phyloP scores from a whole-genome alignment of 2,113 vertebrate species.

The Phasianus colchicus region DNA sequence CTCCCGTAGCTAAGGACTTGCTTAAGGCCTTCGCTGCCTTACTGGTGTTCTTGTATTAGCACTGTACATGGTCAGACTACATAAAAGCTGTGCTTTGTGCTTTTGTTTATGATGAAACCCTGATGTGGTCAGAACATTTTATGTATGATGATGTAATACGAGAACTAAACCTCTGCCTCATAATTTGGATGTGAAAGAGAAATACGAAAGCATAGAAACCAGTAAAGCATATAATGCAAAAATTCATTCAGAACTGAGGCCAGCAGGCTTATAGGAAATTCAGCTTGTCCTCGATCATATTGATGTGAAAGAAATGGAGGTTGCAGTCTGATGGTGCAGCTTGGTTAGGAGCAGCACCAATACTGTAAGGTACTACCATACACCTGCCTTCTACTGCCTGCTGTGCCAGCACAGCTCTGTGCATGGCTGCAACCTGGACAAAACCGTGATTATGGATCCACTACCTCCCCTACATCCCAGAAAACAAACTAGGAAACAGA shows the following conservation, averaged over 20 bases:
- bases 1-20: not conserved
- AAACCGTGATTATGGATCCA: not conserved
- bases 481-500: not conserved
- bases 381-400: not conserved
- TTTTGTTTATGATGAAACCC: not conserved
- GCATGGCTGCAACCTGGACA: not conserved
- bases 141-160: not conserved
- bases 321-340: rapidly evolving
- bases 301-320: too few species aligned
- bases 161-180: not conserved
- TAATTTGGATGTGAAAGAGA: not conserved
- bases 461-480: not conserved
- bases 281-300: not conserved
- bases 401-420: not conserved
- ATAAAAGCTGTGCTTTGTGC: not conserved
- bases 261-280: not conserved
- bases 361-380: not conserved
- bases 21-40: not conserved
- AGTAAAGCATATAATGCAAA: not conserved
- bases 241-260: not conserved
- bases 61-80: not conserved
- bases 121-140: not conserved
- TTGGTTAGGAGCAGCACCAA: not conserved
- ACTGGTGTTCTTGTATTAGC: not conserved
- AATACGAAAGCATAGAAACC: not conserved